These are phyloP conservation scores for Malurus splendens DNA, from an alignment of 2,797 vertebrate species.

Conservation along the genomic window DNA sequence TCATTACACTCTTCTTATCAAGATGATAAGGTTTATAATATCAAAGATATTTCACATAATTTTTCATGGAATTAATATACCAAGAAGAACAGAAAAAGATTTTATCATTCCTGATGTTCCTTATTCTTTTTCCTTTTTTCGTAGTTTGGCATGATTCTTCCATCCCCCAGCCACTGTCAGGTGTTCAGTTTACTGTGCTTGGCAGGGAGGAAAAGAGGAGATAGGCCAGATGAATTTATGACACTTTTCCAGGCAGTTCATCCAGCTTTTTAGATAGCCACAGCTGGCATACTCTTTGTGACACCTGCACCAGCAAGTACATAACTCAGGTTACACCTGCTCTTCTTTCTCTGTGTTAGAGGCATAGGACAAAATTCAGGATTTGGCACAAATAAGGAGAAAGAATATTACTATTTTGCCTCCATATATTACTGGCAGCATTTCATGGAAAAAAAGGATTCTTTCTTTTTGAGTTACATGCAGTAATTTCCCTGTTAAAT, in stretches of 20 bases:
- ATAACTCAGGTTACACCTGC: background rate
- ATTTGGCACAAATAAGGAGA: background rate
- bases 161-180: background rate
- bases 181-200: background rate
- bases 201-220: background rate
- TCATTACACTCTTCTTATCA: background rate
- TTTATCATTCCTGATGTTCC: background rate
- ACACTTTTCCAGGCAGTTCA: background rate
- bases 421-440: background rate
- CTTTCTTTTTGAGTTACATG: background rate
- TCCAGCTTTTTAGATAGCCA: background rate
- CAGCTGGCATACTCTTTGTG: background rate
- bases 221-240: background rate
- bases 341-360: background rate
- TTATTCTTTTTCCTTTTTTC: background rate
- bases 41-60: background rate
- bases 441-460: background rate
- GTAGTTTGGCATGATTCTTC: background rate
- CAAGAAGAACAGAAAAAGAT: background rate
- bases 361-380: background rate
- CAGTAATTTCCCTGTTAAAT: background rate
- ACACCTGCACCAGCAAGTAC: background rate
- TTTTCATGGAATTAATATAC: background rate
- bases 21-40: background rate
- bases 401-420: background rate